Conservation (phyloP, 2,797 vertebrate species). For the Liasis olivaceus region DNA sequence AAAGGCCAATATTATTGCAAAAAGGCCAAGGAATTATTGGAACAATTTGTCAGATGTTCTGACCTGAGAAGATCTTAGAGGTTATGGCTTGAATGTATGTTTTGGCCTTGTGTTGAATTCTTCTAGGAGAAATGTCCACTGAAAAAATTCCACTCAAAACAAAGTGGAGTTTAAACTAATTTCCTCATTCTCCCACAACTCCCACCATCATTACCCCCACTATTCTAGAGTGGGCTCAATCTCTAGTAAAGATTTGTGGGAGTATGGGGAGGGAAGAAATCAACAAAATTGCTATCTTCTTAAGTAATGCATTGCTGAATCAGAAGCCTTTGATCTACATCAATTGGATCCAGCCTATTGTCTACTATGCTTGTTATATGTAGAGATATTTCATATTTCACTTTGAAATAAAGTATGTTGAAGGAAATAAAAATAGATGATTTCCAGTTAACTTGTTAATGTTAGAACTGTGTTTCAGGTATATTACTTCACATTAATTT, state of each 20-base stretch:
- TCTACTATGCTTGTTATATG: neutral
- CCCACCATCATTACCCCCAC: neutral
- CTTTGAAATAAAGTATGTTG: neutral
- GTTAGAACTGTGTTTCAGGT: conserved; percentile 26
- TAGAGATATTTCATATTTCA: neutral
- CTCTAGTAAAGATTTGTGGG: neutral
- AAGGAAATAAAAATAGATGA: neutral
- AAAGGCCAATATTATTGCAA: conserved; percentile 6
- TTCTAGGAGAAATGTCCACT: neutral
- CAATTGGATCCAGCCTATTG: neutral
- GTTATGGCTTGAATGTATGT: conserved; percentile 23
- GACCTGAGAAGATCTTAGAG: neutral
- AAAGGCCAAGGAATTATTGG: neutral
- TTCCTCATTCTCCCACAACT: neutral
- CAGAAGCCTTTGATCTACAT: neutral
- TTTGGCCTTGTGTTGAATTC: neutral
- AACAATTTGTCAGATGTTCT: neutral
- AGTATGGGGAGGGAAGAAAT: neutral
- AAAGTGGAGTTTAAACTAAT: neutral
- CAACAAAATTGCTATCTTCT: neutral
- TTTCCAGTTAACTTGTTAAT: conserved; percentile 14
- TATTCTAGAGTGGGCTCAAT: neutral
- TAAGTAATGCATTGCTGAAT: neutral
- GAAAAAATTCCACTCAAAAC: neutral
- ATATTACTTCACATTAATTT: conserved; percentile 5